These are phyloP conservation scores for Philotrypesis tridentata DNA, from an alignment of 1,140 invertebrate species.

Conservation along the genomic window DNA sequence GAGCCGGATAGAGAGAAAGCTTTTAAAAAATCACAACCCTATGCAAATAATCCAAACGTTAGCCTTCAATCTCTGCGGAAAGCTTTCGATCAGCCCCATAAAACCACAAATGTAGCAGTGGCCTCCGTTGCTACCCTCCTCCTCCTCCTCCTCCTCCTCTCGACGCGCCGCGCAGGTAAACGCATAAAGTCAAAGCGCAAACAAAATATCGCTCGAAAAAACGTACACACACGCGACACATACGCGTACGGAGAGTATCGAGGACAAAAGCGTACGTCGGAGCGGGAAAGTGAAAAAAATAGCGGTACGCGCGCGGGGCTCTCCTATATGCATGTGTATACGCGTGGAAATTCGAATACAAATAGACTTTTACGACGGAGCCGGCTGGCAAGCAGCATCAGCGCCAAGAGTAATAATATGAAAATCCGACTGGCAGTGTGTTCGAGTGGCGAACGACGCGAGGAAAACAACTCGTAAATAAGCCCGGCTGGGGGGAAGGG, in stretches of 20 bases:
- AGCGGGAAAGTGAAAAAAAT: not conserved
- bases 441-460: conserved; percentile 6
- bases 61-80: not conserved
- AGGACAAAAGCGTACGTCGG: not conserved
- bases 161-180: not conserved
- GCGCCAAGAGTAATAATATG: conserved; percentile 48
- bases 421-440: conserved; percentile 50
- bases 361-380: conserved; percentile 12
- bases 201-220: not conserved
- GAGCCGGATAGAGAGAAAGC: not conserved
- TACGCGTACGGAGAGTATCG: no score
- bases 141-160: no score
- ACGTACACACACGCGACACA: no score
- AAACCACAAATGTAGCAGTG: not conserved
- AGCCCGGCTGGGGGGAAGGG: no score
- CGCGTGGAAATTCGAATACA: not conserved
- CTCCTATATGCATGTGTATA: no score
- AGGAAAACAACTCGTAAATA: conserved; percentile 36
- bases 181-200: not conserved
- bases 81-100: not conserved
- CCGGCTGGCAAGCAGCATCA: not conserved
- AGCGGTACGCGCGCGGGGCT: not conserved
- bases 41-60: conserved; percentile 1
- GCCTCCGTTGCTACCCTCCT: not conserved
- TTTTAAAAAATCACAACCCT: conserved; percentile 4